Evolutionary conservation across 2,113 vertebrate species (phyloP).

Genomic region (Chaetops frenatus): DNA sequence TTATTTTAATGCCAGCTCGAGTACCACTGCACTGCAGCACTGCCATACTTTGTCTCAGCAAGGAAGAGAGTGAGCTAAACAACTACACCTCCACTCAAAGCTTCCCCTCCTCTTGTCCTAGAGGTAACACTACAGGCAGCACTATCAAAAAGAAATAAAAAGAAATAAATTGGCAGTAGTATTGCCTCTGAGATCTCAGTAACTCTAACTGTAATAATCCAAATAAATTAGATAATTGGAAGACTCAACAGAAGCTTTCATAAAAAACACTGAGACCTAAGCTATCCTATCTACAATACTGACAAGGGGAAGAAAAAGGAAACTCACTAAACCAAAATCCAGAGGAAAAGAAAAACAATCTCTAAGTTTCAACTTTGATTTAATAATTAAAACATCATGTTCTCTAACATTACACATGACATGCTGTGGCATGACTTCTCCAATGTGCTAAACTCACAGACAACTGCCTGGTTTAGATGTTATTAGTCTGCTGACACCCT

Average conservation of each 20-base stretch:
- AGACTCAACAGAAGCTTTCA: neutral
- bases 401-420: neutral
- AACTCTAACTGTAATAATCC: neutral
- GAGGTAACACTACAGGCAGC: neutral
- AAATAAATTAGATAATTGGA: neutral
- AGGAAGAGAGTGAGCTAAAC: neutral
- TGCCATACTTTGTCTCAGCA: neutral
- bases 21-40: constrained; percentile 25
- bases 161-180: neutral
- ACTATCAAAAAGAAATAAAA: neutral
- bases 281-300: neutral
- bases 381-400: neutral
- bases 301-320: neutral
- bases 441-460: neutral
- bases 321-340: neutral
- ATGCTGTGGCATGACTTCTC: neutral
- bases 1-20: neutral
- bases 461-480: neutral
- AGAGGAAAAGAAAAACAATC: neutral
- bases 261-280: neutral
- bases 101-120: neutral
- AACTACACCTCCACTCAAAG: neutral
- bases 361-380: neutral
- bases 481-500: neutral
- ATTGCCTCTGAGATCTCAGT: neutral